Evolutionary conservation across 1,140 invertebrate genomes (phyloP).

Genomic region (Pseudomyrmex dendroicus): DNA sequence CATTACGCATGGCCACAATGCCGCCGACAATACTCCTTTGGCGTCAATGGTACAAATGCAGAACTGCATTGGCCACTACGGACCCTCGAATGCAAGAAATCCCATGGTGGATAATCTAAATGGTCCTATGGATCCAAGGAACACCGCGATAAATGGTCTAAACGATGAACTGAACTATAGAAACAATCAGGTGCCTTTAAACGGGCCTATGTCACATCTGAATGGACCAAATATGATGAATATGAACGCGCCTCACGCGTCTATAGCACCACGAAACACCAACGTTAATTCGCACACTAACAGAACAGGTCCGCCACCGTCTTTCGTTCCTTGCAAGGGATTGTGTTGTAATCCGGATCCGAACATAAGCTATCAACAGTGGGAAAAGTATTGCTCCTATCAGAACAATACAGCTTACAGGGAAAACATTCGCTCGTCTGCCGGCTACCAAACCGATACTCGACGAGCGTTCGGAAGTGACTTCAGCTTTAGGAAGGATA

Average conservation of each 20-base stretch:
- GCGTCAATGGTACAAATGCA: conserved; percentile 71
- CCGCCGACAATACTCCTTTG: conserved; percentile 55
- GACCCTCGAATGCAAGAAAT: conserved; percentile 63
- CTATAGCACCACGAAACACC: conserved; percentile 61
- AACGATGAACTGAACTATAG: conserved; percentile 76
- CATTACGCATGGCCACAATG: conserved; percentile 58
- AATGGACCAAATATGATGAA: conserved; percentile 65
- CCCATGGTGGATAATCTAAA: conserved; percentile 66
- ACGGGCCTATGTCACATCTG: conserved; percentile 66
- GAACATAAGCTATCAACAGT: conserved; percentile 77
- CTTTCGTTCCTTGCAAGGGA: conserved; percentile 79
- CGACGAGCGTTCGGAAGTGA: conserved; percentile 73
- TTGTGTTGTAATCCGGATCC: conserved; percentile 79
- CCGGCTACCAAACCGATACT: conserved; percentile 72
- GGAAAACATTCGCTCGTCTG: conserved; percentile 76
- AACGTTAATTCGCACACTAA: conserved; percentile 66
- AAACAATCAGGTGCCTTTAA: conserved; percentile 74
- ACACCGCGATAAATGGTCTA: conserved; percentile 61
- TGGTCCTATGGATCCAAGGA: conserved; percentile 68
- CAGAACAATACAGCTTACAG: conserved; percentile 76
- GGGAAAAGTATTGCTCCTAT: conserved; percentile 81
- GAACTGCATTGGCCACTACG: conserved; percentile 68
- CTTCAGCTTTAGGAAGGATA: conserved; percentile 77
- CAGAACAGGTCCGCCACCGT: conserved; percentile 66
- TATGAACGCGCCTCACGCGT: conserved; percentile 52